Percentiles rank a stretch among this genome's conserved stretches.
These are phyloP conservation scores for Palythoa caribaeorum DNA, from an alignment of 92 coral and sea anemone genomes.

Conservation along the genomic window DNA sequence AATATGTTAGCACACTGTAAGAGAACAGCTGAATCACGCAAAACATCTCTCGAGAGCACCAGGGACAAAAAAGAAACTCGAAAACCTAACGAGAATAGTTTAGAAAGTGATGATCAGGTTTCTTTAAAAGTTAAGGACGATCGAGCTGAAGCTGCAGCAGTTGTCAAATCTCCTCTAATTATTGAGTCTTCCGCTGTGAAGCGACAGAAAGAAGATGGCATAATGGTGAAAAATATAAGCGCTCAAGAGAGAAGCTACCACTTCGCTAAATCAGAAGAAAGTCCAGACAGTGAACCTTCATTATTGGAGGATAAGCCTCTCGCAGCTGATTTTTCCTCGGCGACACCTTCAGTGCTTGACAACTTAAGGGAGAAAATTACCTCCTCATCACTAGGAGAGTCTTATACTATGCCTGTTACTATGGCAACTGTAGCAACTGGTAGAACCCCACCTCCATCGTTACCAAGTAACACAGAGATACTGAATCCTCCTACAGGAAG, in stretches of 20 bases:
- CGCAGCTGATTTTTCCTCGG: not conserved
- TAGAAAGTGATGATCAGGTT: not conserved
- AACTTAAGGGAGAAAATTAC: constrained; percentile 45
- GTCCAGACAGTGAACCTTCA: constrained; percentile 79
- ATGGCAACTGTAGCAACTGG: constrained; percentile 62
- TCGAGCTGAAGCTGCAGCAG: not conserved
- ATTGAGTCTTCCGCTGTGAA: not conserved
- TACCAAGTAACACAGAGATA: constrained; percentile 51
- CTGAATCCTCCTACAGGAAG: constrained; percentile 33
- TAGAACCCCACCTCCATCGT: constrained; percentile 63
- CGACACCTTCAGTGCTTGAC: constrained; percentile 52
- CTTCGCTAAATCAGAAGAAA: constrained; percentile 68
- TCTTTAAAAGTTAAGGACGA: not conserved
- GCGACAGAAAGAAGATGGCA: not conserved
- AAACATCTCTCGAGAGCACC: constrained; percentile 1
- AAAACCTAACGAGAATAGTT: not conserved
- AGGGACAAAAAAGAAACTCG: not conserved
- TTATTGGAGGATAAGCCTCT: constrained; percentile 80
- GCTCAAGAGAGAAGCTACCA: constrained; percentile 52
- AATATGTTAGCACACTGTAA: constrained; percentile 24
- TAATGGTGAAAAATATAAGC: constrained; percentile 25
- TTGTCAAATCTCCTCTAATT: not conserved
- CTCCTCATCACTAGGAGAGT: not conserved
- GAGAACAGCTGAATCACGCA: constrained; percentile 11
- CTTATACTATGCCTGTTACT: constrained; percentile 22